Evolutionary conservation across 92 coral and sea anemone species (phyloP), one percentile per base, ranked within the genome.

Genomic region (Muricea muricata): DNA sequence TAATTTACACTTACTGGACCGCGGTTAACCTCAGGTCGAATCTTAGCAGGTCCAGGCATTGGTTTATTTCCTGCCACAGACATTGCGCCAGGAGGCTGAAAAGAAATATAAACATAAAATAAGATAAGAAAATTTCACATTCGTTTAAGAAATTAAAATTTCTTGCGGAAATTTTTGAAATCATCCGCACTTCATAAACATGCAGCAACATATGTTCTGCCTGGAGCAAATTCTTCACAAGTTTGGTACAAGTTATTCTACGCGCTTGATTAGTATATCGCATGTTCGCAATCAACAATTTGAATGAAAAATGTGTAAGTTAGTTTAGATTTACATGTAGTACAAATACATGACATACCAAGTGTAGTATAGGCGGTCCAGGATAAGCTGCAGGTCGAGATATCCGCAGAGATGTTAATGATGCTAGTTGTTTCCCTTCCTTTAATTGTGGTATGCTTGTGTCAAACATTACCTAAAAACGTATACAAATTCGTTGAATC

Each of bases 321-420:
- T 37, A 37, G 42, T 4, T 4, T 37, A 37, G 42, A 37, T 37
- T 37, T 37, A 37, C 4, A 37, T 4, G 9, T 4, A 37, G 42
- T 37, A 37, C 9, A 37, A 4, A 37, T 4, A 37, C 4, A 37
- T 4, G 42, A 78, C 92, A 58, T 83, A 95, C 98, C 93, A 91
- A 12, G 28, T 93, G 92, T 30, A 95, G 85, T 17, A 97, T 80
- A 35, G 99, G 97, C 24, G 94, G 94, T 18, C 91, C 95, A 40
- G 99, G 99, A 86, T 94, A 97, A 30, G 86, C 89, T 28, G 97
- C 93, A 15, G 99, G 98, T 18, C 98, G 97, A 17, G 97, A 92
- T 39, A 97, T 97, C 24, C 92, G 83, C n/a, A 97, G 74, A 54
- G 78, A 90, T n/a, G 93, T 85, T 46, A 97, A 58, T 45, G 90